These are phyloP conservation scores for Neosilurus mollespiculum DNA, from an alignment of 2,797 vertebrate genomes.

Conservation along the genomic window DNA sequence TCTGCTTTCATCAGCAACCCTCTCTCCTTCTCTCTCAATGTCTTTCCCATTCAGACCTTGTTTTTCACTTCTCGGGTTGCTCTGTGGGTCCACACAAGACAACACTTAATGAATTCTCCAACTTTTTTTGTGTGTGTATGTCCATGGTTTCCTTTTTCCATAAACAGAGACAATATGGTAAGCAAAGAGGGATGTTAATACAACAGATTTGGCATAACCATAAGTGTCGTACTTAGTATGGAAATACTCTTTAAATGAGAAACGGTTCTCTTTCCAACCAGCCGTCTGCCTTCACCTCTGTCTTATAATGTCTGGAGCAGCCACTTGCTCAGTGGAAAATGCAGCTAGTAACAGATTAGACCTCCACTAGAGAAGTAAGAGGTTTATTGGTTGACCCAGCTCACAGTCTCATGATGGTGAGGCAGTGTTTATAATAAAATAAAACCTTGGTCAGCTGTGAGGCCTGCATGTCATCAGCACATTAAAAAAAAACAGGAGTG, in stretches of 20 bases:
- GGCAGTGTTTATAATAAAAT: constrained; percentile 62
- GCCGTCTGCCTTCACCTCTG: background rate
- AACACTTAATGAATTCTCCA: constrained; percentile 31
- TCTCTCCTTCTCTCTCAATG: constrained; percentile 43
- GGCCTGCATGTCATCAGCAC: constrained; percentile 41
- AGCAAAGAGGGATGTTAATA: constrained; percentile 22
- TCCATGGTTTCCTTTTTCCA: constrained; percentile 26
- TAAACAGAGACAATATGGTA: constrained; percentile 7
- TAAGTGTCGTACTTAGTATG: constrained; percentile 10
- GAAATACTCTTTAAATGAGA: constrained; percentile 28
- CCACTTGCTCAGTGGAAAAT: constrained; percentile 55
- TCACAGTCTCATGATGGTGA: constrained; percentile 57
- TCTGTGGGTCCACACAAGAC: constrained; percentile 35
- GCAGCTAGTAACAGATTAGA: constrained; percentile 62
- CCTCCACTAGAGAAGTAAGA: constrained; percentile 64
- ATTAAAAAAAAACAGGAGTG: constrained; percentile 36
- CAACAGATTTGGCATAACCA: constrained; percentile 34
- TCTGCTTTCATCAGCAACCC: constrained; percentile 67
- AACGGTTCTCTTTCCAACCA: constrained; percentile 24
- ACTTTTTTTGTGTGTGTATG: constrained; percentile 4
- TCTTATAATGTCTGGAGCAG: constrained; percentile 46
- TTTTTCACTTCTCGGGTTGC: constrained; percentile 46
- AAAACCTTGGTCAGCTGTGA: constrained; percentile 62
- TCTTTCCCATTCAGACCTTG: constrained; percentile 52
- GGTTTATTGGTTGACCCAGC: constrained; percentile 61